Base-by-base conservation (phyloP, 2,113 vertebrate species). In the Ammodytes dubius region DNA sequence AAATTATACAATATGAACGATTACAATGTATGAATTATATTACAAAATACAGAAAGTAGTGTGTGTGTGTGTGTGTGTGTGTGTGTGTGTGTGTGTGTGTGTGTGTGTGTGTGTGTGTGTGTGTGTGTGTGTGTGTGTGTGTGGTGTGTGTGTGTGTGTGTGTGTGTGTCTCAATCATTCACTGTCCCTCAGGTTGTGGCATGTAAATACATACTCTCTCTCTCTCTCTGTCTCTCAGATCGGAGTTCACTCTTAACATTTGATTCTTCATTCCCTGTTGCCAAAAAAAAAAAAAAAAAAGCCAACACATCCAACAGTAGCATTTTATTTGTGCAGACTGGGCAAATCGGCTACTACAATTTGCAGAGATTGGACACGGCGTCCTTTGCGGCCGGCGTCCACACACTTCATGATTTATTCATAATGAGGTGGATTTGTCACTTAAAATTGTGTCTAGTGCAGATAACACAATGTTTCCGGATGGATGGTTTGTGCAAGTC, bases 261-360 rank as follows among this genome's bases (percentile, higher is more conserved):
- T 67, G 59, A 75, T 61, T 39, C 57, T 69, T 89, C 63, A 73
- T 74, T 72, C 73, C 52, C 70, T 75, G 60, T 50, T 61, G 50
- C 56, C 70, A 60, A 59, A 63, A 50, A 27, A 27, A 27, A 2
- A 60, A 59, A 63, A 50, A 27, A 27, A 27, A 2, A 56, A 57
- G 50, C 74, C 3, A 68, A 67, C 37, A 52, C 19, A 27, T 58
- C 46, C 57, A 15, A 49, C 27, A 17, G 64, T 7, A 66, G 6
- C 63, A 46, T 66, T 77, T 50, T 49, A 78, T 77, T 27, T 54
- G 27, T 45, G 6, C 8, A 49, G 52, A 27, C 17, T 2, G 12
- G 7, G 5, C 4, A 4, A 63, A 13, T 70, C 11, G 27, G 27
- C 27, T 6, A 19, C 75, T 54, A 10, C 67, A 54, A 19, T 61